phyloP scores from a whole-genome alignment of 2,797 vertebrate species.

The Hafferia zeledoni region DNA sequence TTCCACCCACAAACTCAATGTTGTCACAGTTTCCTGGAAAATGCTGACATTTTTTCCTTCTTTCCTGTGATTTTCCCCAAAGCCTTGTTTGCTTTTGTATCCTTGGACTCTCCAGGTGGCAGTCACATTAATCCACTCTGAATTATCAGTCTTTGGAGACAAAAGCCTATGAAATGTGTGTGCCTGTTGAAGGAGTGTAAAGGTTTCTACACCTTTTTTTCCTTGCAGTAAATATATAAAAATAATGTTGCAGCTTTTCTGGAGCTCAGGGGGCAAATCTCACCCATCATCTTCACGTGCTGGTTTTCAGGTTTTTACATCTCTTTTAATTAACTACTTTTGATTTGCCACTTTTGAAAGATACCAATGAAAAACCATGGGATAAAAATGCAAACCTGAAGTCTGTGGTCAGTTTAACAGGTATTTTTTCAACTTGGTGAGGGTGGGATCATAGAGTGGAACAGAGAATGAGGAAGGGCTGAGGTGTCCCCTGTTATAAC shows the following conservation, averaged over 20 bases:
- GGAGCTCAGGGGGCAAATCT: background rate
- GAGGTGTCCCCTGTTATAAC: background rate
- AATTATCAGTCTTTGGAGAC: background rate
- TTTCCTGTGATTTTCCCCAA: background rate
- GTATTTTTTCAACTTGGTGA: background rate
- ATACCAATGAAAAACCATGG: background rate
- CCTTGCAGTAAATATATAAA: background rate
- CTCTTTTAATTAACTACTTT: background rate
- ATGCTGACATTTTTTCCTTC: fast-evolving
- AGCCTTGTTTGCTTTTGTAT: background rate
- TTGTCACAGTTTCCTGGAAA: background rate
- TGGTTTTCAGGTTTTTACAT: background rate
- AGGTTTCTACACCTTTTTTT: background rate
- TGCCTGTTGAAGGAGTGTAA: background rate
- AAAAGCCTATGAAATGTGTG: background rate
- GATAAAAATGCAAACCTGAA: background rate
- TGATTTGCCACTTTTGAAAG: background rate
- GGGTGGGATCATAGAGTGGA: too few relatives aligned
- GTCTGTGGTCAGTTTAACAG: background rate
- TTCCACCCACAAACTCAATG: background rate
- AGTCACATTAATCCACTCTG: background rate
- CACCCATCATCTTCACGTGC: fast-evolving
- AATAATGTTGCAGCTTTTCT: background rate
- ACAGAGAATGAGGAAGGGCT: background rate
- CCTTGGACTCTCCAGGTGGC: background rate